phyloP scores from a whole-genome alignment of 2,113 vertebrate genomes.

The Puffinus mauretanicus region DNA sequence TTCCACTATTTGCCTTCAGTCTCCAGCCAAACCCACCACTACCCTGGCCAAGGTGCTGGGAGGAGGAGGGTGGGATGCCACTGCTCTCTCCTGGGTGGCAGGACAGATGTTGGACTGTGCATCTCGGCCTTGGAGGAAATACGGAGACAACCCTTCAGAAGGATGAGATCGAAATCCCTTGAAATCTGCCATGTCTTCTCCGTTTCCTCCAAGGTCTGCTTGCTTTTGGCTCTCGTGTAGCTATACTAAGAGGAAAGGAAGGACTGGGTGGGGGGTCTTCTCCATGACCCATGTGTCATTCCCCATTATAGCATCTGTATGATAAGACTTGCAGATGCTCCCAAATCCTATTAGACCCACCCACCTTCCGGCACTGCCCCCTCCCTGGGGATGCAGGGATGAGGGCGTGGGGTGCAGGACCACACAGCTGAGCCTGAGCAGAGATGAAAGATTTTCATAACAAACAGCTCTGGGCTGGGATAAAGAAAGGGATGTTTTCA shows the following conservation, averaged over 20 bases:
- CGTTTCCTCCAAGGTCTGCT: neutral
- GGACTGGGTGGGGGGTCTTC: neutral
- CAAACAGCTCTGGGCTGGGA: neutral
- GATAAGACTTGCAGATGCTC: neutral
- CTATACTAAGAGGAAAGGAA: neutral
- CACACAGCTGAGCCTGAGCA: neutral
- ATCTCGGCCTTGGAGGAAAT: neutral
- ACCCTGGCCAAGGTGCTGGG: neutral
- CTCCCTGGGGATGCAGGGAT: neutral
- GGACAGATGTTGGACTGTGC: neutral
- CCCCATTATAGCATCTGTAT: neutral
- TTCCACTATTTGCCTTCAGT: neutral
- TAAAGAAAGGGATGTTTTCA: neutral
- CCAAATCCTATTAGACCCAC: neutral
- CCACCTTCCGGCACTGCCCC: neutral
- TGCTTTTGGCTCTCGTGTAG: neutral
- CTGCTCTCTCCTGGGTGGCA: neutral
- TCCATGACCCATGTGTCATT: neutral
- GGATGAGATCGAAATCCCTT: neutral
- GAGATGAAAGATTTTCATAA: slow-evolving; percentile 5
- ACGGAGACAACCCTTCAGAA: neutral
- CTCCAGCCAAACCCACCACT: neutral
- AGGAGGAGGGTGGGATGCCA: neutral
- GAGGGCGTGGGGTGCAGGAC: neutral
- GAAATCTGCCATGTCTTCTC: neutral